Evolutionary conservation across 2,797 vertebrate genomes (phyloP), one percentile per base, ranked within the genome.

Genomic region (Pygocentrus nattereri): DNA sequence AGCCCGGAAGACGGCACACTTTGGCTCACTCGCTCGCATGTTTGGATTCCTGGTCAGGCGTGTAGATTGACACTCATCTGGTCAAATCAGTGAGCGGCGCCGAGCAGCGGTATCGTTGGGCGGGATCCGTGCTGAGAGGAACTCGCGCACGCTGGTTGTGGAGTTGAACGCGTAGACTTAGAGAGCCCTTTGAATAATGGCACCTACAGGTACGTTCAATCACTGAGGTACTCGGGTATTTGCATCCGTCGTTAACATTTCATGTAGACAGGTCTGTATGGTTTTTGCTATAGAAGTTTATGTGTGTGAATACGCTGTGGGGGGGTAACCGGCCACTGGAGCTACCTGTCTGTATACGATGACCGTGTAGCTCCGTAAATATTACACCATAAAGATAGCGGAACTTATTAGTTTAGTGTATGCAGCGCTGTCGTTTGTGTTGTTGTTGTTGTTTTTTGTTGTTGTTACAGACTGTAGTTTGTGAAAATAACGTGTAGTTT

Each of bases 161-260:
- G 15, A 50, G 54, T n/a, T 15, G n/a, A 23, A 30, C 15, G 7
- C 30, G 8, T 5, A 65, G 49, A 56, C 64, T 82, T n/a, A 27
- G 50, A 5, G 56, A 67, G 2, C 27, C 2, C 27, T 56, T 4
- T 59, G 52, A 68, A 74, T 59, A 38, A 82, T 82, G 81, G 81
- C 81, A 15, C 81, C 81, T 27, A 82, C 81, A 74, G 81, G 81
- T 82, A 34, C 50, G 81, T 34, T 0, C 16, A n/a, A 1, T 18
- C 8, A 31, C 34, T 70, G 18, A 0, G 23, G 25, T 1, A 1
- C 12, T 50, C 23, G 15, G 41, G 12, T 41, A 27, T 59, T 59
- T 13, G 13, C 11, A n/a, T 0, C 0, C 7, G 4, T 27, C 6
- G 3, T 27, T 13, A 3, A 15, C 3, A 31, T 62, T 31, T 62